These are phyloP conservation scores for Thryonomys swinderianus DNA, from an alignment of 2,113 vertebrate genomes.

Conservation along the genomic window DNA sequence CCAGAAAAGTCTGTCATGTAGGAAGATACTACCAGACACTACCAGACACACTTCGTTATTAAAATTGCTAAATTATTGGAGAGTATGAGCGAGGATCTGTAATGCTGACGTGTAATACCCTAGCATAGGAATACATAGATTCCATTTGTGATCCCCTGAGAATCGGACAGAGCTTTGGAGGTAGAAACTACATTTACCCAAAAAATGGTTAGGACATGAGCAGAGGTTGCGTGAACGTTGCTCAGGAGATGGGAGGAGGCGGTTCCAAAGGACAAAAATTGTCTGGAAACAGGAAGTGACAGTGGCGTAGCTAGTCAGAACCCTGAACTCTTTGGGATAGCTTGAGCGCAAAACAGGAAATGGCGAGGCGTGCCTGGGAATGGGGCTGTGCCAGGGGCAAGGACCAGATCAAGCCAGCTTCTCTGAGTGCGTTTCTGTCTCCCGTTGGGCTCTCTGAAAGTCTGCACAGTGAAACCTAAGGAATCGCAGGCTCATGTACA, in stretches of 20 bases:
- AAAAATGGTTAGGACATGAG: background rate
- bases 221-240: background rate
- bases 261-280: background rate
- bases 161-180: background rate
- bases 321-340: background rate
- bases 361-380: background rate
- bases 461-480: background rate
- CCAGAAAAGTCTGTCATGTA: background rate
- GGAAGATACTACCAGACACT: background rate
- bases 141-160: background rate
- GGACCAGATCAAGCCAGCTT: background rate
- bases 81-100: background rate
- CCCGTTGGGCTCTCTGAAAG: background rate
- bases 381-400: no score
- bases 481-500: rapidly evolving
- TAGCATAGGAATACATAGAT: background rate
- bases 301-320: background rate
- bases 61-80: background rate
- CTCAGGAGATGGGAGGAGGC: rapidly evolving
- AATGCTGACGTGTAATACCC: background rate
- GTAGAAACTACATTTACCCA: background rate
- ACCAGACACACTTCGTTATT: background rate
- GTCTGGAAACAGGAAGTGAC: background rate
- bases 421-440: background rate
- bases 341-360: background rate